phyloP scores from a whole-genome alignment of 2,113 vertebrate species.

The Spizaetus ornatus region DNA sequence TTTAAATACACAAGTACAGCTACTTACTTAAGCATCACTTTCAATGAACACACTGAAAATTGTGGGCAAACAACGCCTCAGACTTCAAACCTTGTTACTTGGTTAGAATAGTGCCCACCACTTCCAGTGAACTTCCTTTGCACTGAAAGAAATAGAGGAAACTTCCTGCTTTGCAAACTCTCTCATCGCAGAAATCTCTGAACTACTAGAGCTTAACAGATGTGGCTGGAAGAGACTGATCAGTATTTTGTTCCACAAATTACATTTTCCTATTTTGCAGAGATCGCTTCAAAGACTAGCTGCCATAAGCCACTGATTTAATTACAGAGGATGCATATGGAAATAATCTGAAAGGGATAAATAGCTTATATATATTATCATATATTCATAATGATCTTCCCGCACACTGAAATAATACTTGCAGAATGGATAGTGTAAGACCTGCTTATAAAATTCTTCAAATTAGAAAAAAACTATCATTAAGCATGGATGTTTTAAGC shows the following conservation, averaged over 20 bases:
- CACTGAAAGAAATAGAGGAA: background rate
- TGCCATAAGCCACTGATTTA: conserved; percentile 16
- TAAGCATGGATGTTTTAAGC: conserved; percentile 2
- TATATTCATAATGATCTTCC: background rate
- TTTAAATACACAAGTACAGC: background rate
- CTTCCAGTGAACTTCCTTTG: background rate
- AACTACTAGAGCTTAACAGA: background rate
- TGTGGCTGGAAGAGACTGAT: background rate
- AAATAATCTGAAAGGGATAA: conserved; percentile 55
- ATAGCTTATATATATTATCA: conserved; percentile 25
- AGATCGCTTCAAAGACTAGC: conserved; percentile 33
- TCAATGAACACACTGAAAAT: background rate
- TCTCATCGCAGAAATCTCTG: background rate
- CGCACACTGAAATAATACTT: background rate
- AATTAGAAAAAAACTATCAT: background rate
- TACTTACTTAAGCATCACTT: background rate
- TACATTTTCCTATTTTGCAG: conserved; percentile 17
- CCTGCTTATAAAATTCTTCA: background rate
- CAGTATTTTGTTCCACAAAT: conserved; percentile 4
- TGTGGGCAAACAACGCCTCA: background rate
- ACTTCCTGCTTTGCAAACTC: background rate
- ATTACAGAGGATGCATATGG: conserved; percentile 41
- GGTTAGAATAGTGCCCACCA: background rate
- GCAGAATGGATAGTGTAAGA: background rate
- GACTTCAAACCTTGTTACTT: background rate